Percentiles rank a stretch among this genome's conserved stretches.
phyloP scores from a whole-genome alignment of 1,140 invertebrate species.

The Eufriesea mexicana region DNA sequence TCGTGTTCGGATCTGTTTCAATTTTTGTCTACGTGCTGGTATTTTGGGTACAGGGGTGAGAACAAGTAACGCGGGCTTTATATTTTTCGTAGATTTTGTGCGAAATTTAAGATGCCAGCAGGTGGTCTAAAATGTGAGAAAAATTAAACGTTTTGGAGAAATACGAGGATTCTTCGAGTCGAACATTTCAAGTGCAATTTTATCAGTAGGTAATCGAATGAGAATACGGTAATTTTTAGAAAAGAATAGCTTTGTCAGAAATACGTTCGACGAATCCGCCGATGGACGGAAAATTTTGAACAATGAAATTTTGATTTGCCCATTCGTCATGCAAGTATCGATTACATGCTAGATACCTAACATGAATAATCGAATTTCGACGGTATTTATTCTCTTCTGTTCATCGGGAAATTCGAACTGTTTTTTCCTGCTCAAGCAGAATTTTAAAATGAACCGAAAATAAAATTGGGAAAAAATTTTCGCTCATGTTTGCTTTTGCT shows the following conservation, averaged over 20 bases:
- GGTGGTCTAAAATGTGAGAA: too few relatives aligned
- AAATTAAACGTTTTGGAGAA: too few relatives aligned
- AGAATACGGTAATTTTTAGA: background rate
- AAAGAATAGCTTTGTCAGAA: background rate
- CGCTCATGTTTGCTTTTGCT: background rate
- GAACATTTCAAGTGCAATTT: too few relatives aligned
- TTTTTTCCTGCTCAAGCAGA: background rate
- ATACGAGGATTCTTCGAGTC: too few relatives aligned
- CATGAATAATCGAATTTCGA: constrained; percentile 14
- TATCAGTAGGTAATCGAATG: too few relatives aligned
- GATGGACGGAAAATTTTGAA: constrained; percentile 24
- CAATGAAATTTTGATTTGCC: constrained; percentile 36
- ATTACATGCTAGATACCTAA: background rate
- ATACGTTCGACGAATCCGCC: background rate
- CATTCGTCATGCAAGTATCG: constrained; percentile 8
- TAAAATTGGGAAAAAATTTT: background rate
- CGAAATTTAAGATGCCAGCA: too few relatives aligned
- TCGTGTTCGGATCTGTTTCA: too few relatives aligned
- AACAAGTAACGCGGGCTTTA: too few relatives aligned
- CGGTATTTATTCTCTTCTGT: background rate
- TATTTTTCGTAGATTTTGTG: too few relatives aligned
- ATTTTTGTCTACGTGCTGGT: too few relatives aligned
- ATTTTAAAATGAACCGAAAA: background rate
- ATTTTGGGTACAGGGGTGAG: too few relatives aligned
- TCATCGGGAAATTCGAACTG: background rate